phyloP scores from a whole-genome alignment of 2,797 vertebrate species.

The Sternarchorhynchus goeldii region DNA sequence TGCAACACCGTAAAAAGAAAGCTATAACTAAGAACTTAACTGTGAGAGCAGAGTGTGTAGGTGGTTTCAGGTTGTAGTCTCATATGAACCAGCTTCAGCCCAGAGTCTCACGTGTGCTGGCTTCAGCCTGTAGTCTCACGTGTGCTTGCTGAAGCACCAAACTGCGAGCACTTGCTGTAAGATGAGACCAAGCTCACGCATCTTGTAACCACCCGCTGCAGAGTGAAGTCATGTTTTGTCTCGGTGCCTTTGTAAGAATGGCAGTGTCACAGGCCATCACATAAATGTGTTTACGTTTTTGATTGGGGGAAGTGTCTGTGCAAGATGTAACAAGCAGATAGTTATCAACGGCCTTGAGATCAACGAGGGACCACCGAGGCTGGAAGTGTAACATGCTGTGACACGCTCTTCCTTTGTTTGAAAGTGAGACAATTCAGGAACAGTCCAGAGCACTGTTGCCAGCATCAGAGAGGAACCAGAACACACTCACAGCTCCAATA shows the following conservation, averaged over 20 bases:
- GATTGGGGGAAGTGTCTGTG: slow-evolving; percentile 19
- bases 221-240: slow-evolving; percentile 46
- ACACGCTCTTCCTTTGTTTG: slow-evolving; percentile 64
- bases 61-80: too few relatives aligned
- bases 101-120: too few relatives aligned
- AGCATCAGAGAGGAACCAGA: not conserved
- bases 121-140: not conserved
- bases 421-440: slow-evolving; percentile 54
- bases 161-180: not conserved
- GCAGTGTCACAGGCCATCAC: slow-evolving; percentile 8
- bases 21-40: too few relatives aligned
- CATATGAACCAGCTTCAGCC: too few relatives aligned
- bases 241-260: slow-evolving; percentile 30
- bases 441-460: slow-evolving; percentile 14
- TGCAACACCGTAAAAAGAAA: too few relatives aligned
- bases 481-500: not conserved
- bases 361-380: slow-evolving; percentile 72
- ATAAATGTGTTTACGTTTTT: slow-evolving; percentile 50
- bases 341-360: slow-evolving; percentile 67
- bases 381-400: slow-evolving; percentile 61
- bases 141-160: not conserved
- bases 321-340: slow-evolving; percentile 65
- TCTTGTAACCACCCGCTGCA: slow-evolving; percentile 51
- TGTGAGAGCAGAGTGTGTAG: too few relatives aligned
- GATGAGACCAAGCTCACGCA: slow-evolving; percentile 1